Conservation (phyloP, 2,113 vertebrate species). For the Isichthys henryi region DNA sequence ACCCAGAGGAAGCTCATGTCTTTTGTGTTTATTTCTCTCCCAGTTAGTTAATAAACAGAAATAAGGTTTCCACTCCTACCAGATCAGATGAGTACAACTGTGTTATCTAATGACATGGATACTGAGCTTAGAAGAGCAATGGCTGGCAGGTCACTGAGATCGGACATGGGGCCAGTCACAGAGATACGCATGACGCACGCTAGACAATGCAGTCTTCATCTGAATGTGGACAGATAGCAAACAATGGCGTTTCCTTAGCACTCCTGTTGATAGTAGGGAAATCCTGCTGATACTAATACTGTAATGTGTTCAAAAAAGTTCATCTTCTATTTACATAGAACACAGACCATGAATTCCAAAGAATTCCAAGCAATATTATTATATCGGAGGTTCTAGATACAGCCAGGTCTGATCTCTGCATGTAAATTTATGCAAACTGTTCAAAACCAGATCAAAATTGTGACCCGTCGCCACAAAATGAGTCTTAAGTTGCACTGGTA, state of each 20-base stretch:
- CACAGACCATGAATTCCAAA: background rate
- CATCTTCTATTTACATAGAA: background rate
- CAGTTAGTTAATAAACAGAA: conserved; percentile 38
- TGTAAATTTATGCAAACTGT: background rate
- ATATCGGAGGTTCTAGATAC: background rate
- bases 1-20: conserved; percentile 23
- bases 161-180: conserved; percentile 36
- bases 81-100: background rate
- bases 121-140: conserved; percentile 16
- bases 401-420: background rate
- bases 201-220: conserved; percentile 45
- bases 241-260: conserved; percentile 50
- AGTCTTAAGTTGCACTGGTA: too few relatives aligned
- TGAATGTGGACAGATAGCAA: conserved; percentile 37
- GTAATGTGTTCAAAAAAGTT: conserved; percentile 9
- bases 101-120: conserved; percentile 23
- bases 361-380: background rate
- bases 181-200: conserved; percentile 47
- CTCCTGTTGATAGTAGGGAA: conserved; percentile 52
- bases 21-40: conserved; percentile 28
- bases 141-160: conserved; percentile 6
- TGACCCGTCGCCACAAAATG: too few relatives aligned
- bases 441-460: background rate
- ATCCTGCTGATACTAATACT: conserved; percentile 52
- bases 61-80: conserved; percentile 19